Base-by-base conservation (phyloP, 2,888 invertebrate species). In the Phyllotreta striolata region DNA sequence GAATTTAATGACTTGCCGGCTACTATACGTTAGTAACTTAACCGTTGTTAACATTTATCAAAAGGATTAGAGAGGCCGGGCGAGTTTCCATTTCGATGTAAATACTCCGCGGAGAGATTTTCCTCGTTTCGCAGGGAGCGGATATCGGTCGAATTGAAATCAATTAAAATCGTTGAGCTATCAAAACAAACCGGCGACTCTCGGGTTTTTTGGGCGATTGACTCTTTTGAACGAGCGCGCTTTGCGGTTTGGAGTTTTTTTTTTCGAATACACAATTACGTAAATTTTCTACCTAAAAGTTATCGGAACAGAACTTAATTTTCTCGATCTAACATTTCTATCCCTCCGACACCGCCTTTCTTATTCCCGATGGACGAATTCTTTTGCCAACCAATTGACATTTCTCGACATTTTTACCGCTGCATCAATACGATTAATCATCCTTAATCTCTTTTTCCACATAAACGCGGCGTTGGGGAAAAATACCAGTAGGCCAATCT, bases 391-490 rank as follows among this genome's bases (percentile, higher is more conserved):
- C 57, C 43, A 55, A 62, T 62, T 66, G 62, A 66, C 66, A 66
- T 62, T 61, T 60, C 59, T 62, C 39, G 43, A 51, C 55, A 62
- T 39, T 24, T 39, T 59, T 55, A 10, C 63, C 13, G 35, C 44
- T 55, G 47, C 35, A 14, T 37, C 55, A 35, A 14, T 38, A 55
- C 64, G 57, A 71, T 70, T 71, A 70, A 70, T 71, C 68, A 71
- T 10, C 64, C 47, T 63, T 71, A 70, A 70, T 70, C 67, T 63
- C 59, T 64, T 69, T 71, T 70, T 69, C 69, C 69, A 66, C 69
- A 59, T 12, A 24, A n/a, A 9, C 43, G 40, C 41, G 66, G 64
- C 39, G 24, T 13, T 8, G 65, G 59, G 57, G 61, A 55, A 62
- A 58, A 63, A 66, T 63, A 68, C 62, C 5, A n/a, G 55, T 34